phyloP scores from a whole-genome alignment of 37 sponge, comb jelly and placozoan genomes.

The Theonella swinhoei region DNA sequence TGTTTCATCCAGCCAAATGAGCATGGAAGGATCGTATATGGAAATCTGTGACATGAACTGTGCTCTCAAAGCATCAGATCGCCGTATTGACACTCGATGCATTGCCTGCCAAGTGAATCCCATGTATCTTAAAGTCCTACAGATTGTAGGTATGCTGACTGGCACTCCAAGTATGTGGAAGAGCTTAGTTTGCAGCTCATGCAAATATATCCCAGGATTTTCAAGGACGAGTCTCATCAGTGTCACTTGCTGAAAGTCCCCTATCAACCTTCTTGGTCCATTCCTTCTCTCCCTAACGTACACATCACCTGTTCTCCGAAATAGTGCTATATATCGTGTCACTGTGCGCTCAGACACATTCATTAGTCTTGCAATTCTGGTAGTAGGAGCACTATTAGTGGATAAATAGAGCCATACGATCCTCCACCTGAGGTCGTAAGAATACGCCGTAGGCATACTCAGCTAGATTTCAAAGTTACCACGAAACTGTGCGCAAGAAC shows the following conservation, averaged over 20 bases:
- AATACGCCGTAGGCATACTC: neutral
- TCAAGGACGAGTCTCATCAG: constrained; percentile 7
- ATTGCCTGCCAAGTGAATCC: constrained; percentile 5
- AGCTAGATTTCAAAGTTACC: neutral
- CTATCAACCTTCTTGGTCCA: neutral
- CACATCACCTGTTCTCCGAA: constrained; percentile 27
- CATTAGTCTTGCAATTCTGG: neutral
- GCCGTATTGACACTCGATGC: neutral
- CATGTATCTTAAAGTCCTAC: constrained; percentile 10
- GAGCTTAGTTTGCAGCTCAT: constrained; percentile 24
- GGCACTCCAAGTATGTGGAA: neutral
- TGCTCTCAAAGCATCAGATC: constrained; percentile 1
- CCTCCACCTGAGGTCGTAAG: constrained; percentile 15
- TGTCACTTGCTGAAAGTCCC: constrained; percentile 1
- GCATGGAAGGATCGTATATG: neutral
- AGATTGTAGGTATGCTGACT: constrained; percentile 9
- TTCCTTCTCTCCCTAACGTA: neutral
- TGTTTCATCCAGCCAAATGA: constrained; percentile 34
- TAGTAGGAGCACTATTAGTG: neutral
- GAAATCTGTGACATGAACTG: constrained; percentile 13
- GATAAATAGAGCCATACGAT: constrained; percentile 16
- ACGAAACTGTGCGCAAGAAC: neutral
- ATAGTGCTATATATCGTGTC: constrained; percentile 4
- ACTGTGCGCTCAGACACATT: constrained; percentile 10
- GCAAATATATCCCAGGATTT: constrained; percentile 32